Base-by-base conservation (phyloP, 2,888 invertebrate species). In the Dione juno region DNA sequence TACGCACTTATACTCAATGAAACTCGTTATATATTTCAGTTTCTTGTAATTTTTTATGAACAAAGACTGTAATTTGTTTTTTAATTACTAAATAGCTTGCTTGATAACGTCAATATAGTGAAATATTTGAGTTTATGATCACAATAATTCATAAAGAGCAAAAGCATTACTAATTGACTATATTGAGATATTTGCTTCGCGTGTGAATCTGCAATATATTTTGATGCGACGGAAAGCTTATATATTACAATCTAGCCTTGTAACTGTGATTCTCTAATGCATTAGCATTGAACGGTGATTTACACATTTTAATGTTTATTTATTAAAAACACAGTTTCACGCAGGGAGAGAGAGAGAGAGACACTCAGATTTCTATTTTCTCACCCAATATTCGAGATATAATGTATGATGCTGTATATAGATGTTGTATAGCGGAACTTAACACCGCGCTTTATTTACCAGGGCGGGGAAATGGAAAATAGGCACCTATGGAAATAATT, bases 141-240 rank as follows among this genome's bases (percentile, higher is more conserved):
- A 64, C 14, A 14, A 37, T 52, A 19, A 5, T 48, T 52, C 37
- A 37, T 64, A 48, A 52, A 64, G 0, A 21, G 19, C 50, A 10
- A 40, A 40, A 64, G 16, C 50, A 64, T 37, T 2, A 28, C 28
- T 28, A 28, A 28, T 28, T n/a, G 64, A 13, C 37, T 16, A 43
- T 35, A 13, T 48, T 50, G 14, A 52, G 48, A 52, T 45, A 52
- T 45, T 68, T 48, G 19, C 21, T 45, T 73, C 19, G 70, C 73
- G 73, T 73, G 73, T 43, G n/a, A 63, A 48, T 52, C 52, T 16
- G 57, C 68, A 70, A 68, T 73, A 63, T 68, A 54, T 73, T 70
- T 54, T 40, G 53, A 63, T 48, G 28, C 43, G 40, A 61, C 61
- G 45, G 59, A 48, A 37, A 52, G 52, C 66, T 63, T 73, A 67